These are phyloP conservation scores for Tenthredo distinguenda DNA, from an alignment of 2,888 invertebrate species.

Conservation along the genomic window DNA sequence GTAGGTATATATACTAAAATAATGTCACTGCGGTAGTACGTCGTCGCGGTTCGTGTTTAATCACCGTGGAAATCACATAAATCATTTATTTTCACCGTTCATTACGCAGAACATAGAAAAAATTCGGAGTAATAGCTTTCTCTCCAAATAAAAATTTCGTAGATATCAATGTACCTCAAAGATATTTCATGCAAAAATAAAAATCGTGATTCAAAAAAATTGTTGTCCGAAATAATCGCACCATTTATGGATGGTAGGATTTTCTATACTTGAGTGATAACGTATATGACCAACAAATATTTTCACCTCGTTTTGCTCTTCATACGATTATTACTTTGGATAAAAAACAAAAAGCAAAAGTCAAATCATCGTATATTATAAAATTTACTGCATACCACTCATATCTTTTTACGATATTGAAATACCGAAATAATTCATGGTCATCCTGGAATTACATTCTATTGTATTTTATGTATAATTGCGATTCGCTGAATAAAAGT, in stretches of 20 bases:
- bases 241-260: neutral
- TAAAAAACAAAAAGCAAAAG: neutral
- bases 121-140: neutral
- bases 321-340: neutral
- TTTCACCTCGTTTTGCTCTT: neutral
- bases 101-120: neutral
- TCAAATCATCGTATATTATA: neutral
- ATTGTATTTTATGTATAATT: conserved; percentile 7
- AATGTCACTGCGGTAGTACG: conserved; percentile 34
- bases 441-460: neutral
- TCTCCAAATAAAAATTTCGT: neutral
- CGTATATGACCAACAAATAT: neutral
- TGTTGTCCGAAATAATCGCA: neutral
- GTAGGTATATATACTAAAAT: conserved; percentile 1
- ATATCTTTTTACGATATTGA: neutral
- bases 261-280: neutral
- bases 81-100: neutral
- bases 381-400: neutral
- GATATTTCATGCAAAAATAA: neutral
- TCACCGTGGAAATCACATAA: neutral
- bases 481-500: neutral
- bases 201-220: neutral
- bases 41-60: neutral
- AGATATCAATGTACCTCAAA: neutral
- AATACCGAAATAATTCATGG: neutral